A percentile compares a stretch with the other conserved stretches of the same genome.
Conservation (phyloP, 2,888 invertebrate genomes). For the Tenodera sinensis region DNA sequence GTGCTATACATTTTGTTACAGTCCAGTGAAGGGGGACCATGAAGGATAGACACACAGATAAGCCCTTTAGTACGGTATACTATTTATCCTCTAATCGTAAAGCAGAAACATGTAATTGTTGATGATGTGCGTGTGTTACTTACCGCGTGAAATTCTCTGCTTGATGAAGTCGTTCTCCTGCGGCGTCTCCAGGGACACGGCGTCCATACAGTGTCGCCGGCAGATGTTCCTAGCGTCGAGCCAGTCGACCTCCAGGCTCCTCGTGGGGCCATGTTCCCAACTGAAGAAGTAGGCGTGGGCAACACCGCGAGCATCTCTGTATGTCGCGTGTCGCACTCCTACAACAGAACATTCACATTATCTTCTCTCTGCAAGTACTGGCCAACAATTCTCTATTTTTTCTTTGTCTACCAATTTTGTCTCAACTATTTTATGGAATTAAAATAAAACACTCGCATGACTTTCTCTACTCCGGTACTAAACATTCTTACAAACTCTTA, state of each 20-base stretch:
- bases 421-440: too few species aligned
- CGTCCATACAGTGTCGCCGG: conserved; percentile 90
- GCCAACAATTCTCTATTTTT: neutral
- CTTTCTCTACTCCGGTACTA: too few species aligned
- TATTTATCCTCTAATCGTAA: too few species aligned
- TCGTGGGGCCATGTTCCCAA: conserved; percentile 82
- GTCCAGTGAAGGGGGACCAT: too few species aligned
- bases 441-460: too few species aligned
- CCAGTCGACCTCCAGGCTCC: conserved; percentile 84
- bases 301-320: conserved; percentile 82
- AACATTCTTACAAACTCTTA: too few species aligned
- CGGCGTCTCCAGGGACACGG: conserved; percentile 84
- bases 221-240: conserved; percentile 87
- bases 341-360: conserved; percentile 22
- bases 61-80: too few species aligned
- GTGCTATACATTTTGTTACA: too few species aligned
- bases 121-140: too few species aligned
- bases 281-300: conserved; percentile 92
- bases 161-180: conserved; percentile 89
- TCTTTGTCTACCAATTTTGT: too few species aligned
- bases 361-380: neutral
- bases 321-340: conserved; percentile 86
- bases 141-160: conserved; percentile 75
- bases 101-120: too few species aligned
- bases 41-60: too few species aligned